Evolutionary conservation across 2,113 vertebrate species (phyloP).

Genomic region (Trematomus loennbergii): DNA sequence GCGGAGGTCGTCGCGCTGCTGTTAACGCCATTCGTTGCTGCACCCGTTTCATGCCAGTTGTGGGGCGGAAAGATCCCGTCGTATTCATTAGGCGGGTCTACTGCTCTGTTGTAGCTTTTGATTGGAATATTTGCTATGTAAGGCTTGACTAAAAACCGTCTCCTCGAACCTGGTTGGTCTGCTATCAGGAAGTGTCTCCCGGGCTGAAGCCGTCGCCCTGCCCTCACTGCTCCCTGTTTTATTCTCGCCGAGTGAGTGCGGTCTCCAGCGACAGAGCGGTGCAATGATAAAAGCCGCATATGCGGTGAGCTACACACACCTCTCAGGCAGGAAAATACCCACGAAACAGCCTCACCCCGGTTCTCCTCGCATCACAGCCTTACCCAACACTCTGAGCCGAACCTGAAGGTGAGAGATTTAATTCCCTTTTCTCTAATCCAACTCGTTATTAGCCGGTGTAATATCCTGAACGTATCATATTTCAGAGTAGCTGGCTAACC

Average conservation of each 20-base stretch:
- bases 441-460: conserved; percentile 61
- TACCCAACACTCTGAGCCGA: conserved; percentile 66
- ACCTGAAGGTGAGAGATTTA: conserved; percentile 81
- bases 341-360: conserved; percentile 59
- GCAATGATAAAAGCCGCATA: conserved; percentile 87
- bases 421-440: conserved; percentile 70
- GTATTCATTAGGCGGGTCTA: conserved; percentile 73
- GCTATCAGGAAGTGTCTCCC: conserved; percentile 58
- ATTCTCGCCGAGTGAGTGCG: conserved; percentile 80
- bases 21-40: conserved; percentile 59
- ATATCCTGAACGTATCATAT: conserved; percentile 78
- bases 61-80: conserved; percentile 63
- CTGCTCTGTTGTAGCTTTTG: conserved; percentile 18
- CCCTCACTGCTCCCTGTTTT: conserved; percentile 77
- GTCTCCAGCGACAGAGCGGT: conserved; percentile 75
- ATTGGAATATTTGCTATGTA: conserved; percentile 59
- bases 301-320: conserved; percentile 81
- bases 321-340: conserved; percentile 69
- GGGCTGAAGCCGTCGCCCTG: conserved; percentile 70
- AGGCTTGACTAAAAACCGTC: conserved; percentile 24
- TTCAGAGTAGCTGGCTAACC: conserved; percentile 78
- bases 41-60: conserved; percentile 49
- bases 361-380: conserved; percentile 56
- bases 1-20: neutral
- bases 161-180: conserved; percentile 66